A percentile compares a stretch with the other conserved stretches of the same genome.
These are phyloP conservation scores for Serilophus lunatus DNA, from an alignment of 2,113 vertebrate genomes.

Conservation along the genomic window DNA sequence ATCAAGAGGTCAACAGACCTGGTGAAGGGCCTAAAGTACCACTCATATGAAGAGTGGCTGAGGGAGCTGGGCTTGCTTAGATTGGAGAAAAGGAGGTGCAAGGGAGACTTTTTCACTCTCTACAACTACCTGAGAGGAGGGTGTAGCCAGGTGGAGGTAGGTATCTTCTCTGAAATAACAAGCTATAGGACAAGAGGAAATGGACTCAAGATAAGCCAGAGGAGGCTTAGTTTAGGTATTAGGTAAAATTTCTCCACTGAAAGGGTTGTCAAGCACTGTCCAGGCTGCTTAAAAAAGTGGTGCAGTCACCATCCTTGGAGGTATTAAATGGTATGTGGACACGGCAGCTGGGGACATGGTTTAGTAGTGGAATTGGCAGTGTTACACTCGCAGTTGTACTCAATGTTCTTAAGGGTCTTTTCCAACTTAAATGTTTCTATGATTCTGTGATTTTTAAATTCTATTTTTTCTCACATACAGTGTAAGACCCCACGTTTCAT, in stretches of 20 bases:
- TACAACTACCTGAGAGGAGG: not conserved
- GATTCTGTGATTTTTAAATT: not conserved
- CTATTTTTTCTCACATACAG: not conserved
- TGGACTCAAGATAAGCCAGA: not conserved
- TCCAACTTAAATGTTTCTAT: fast-evolving
- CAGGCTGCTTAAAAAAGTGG: not conserved
- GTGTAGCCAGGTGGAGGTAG: not conserved
- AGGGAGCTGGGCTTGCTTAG: not conserved
- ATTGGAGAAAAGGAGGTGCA: not conserved
- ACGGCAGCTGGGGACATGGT: not conserved
- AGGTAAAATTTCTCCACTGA: not conserved
- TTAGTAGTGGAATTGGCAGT: not conserved
- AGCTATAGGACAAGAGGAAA: not conserved
- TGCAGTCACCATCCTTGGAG: not conserved
- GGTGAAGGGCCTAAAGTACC: not conserved
- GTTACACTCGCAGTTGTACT: not conserved
- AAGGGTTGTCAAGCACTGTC: not conserved
- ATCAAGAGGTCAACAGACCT: not conserved
- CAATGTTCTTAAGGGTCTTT: not conserved
- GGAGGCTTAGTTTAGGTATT: not conserved
- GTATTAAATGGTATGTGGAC: not conserved
- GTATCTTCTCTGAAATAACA: too few relatives aligned
- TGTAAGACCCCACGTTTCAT: not conserved
- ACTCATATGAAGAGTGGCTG: not conserved
- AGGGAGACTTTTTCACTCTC: not conserved